Evolutionary conservation across 2,888 invertebrate species (phyloP), one percentile per base, ranked within the genome.

Genomic region (Cantharis rustica): DNA sequence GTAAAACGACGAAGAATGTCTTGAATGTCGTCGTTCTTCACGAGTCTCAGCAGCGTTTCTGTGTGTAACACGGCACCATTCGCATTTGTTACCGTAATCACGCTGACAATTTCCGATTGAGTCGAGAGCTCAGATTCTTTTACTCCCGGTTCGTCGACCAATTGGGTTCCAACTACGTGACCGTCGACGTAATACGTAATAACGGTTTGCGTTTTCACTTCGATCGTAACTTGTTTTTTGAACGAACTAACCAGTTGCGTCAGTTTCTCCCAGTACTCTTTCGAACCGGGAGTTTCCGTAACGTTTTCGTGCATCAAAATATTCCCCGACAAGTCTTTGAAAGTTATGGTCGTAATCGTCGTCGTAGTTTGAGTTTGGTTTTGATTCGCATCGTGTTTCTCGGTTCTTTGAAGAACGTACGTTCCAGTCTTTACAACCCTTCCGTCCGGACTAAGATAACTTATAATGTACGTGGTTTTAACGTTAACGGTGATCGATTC

Each of bases 211-310:
- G 70, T 64, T 4, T 16, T 69, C 13, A 66, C 70, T 11, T 64
- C 63, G 10, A 74, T 62, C 10, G 47, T 23, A 13, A 69, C 64
- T 7, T 70, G 74, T 20, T 47, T 16, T 13, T 31, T 61, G 16
- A 70, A 71, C 11, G 62, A 20, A 64, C 63, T 70, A 17, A 74
- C 47, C n/a, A 70, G 31, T 17, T 69, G 64, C 9, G 69, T 74
- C 7, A 74, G 10, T 16, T 70, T 26, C 13, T 74, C 70, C 74
- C 74, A 74, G 17, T 70, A 74, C 11, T 61, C 74, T 23, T 63
- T 17, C 5, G 75, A 71, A 13, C 17, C 71, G 11, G 71, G 71
- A 16, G 63, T 17, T 61, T 75, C 68, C 0, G 66, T 71, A 4
- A 71, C 64, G 16, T 26, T 71, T n/a, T 71, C 62, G 10, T 71